A percentile compares a stretch with the other conserved stretches of the same genome.
Evolutionary conservation across 2,797 vertebrate species (phyloP).

Genomic region (Gobio occitaniae): DNA sequence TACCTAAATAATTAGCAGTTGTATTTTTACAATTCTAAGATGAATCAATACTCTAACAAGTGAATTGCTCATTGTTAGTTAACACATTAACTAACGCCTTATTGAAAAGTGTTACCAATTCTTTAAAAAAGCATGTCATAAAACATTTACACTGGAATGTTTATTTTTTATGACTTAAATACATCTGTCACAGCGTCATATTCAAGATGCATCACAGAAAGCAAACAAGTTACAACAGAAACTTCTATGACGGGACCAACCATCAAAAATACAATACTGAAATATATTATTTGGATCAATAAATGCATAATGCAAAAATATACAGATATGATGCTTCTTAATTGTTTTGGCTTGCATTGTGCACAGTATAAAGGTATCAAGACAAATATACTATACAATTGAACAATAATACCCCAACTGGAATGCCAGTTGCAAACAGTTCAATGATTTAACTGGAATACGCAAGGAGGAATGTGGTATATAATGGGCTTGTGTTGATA

Average conservation of each 20-base stretch:
- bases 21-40: too few species aligned
- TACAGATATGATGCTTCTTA: conserved; percentile 61
- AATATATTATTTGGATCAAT: conserved; percentile 60
- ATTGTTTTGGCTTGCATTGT: conserved; percentile 64
- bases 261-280: conserved; percentile 57
- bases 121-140: conserved; percentile 18
- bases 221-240: conserved; percentile 54
- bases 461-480: conserved; percentile 13
- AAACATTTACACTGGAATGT: conserved; percentile 63
- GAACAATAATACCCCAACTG: conserved; percentile 51
- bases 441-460: conserved; percentile 28
- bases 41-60: too few species aligned
- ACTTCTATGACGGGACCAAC: conserved; percentile 40
- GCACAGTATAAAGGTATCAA: conserved; percentile 61
- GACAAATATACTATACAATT: conserved; percentile 51
- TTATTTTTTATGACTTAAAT: conserved; percentile 71
- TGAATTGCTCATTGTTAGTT: too few species aligned
- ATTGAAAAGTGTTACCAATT: not conserved
- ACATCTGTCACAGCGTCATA: conserved; percentile 62
- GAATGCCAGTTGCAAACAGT: conserved; percentile 46
- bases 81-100: not conserved
- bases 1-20: too few species aligned
- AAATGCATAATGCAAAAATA: conserved; percentile 65
- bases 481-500: conserved; percentile 29
- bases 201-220: conserved; percentile 56